Evolutionary conservation across 2,113 vertebrate species (phyloP), one percentile per base, ranked within the genome.

Genomic region (Nyctereutes procyonoides): DNA sequence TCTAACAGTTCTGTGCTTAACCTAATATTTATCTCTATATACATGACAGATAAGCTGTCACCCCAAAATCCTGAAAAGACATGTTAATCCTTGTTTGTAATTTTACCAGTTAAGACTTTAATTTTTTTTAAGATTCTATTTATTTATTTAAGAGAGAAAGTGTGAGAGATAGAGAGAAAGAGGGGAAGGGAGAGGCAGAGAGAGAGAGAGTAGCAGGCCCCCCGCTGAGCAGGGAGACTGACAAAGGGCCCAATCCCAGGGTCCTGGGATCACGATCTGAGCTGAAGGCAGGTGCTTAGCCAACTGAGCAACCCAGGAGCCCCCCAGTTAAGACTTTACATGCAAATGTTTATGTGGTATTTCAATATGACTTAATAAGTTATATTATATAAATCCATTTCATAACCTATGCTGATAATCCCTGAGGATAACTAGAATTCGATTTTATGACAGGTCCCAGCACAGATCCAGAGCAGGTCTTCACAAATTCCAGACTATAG

Each of bases 31-130:
- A 73, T 92, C 10, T n/a, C 30, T 60, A n/a, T 19, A 35, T n/a
- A 48, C 22, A 35, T 48, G 17, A 82, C 38, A 82, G 71, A 80
- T 5, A 67, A 86, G 4, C 62, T 71, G 48, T 73, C 30, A 32
- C 38, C 8, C 16, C 51, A 16, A 86, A 62, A 92, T 79, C 86
- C 67, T 69, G 60, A 93, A 92, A 88, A 5, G 4, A 62, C n/a
- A 56, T 60, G 62, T 84, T 87, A 96, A 91, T 88, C n/a, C 7
- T 84, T 53, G 28, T 56, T 80, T 87, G 17, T 93, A 81, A 83
- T 48, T 94, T 86, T 76, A 67, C 10, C 13, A 82, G 55, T 73
- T 48, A 96, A 97, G 93, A 67, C 2, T 90, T 92, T 80, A 63
- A 82, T 43, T 43, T 43, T 43, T 43, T 43, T 43, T 43, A 43